Conservation (phyloP, 1,140 invertebrate species). For the Saccostrea cuccullata region DNA sequence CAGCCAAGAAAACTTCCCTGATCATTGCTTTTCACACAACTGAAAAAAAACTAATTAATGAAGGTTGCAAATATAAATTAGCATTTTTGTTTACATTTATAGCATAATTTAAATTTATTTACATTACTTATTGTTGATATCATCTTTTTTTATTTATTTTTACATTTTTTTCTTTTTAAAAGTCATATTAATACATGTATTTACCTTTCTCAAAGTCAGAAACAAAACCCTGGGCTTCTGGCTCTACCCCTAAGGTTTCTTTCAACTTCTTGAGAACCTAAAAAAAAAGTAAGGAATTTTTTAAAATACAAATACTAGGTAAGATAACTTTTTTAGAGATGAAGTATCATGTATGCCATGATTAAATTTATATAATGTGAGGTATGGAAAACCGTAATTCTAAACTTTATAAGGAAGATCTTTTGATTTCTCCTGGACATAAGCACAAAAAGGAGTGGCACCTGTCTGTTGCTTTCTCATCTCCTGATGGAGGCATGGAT, state of each 20-base stretch:
- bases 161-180: background rate
- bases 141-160: background rate
- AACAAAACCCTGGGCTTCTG: slow-evolving; percentile 6
- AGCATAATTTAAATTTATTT: background rate
- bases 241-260: background rate
- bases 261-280: slow-evolving; percentile 29
- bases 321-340: background rate
- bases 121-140: background rate
- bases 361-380: background rate
- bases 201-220: slow-evolving; percentile 12
- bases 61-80: background rate
- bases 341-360: background rate
- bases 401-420: background rate
- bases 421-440: slow-evolving; percentile 40
- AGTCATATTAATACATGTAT: background rate
- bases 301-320: background rate
- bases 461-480: slow-evolving; percentile 43
- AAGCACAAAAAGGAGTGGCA: slow-evolving; percentile 43
- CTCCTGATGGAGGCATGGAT: slow-evolving; percentile 49
- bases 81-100: background rate
- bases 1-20: background rate
- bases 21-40: slow-evolving; percentile 42
- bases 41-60: background rate
- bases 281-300: background rate
- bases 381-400: too few species aligned